A percentile compares a stretch with the other conserved stretches of the same genome.
Conservation (phyloP, 2,888 invertebrate genomes). For the Liodrosophila aerea region DNA sequence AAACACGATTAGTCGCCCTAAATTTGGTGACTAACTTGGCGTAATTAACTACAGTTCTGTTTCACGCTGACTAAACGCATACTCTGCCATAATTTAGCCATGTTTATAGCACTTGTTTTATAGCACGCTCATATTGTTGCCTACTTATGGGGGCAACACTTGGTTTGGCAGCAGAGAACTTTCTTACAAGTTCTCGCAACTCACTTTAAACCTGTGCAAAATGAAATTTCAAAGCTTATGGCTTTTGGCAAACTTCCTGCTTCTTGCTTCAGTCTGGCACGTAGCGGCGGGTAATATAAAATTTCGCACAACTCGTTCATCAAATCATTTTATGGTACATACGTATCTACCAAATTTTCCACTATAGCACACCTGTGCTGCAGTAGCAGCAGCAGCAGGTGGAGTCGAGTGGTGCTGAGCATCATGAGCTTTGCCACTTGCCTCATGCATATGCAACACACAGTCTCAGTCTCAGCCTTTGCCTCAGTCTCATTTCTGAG, state of each 20-base stretch:
- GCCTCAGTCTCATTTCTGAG: slow-evolving; percentile 35
- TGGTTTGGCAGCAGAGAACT: background rate
- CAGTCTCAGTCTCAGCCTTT: too few relatives aligned
- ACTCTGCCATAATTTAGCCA: background rate
- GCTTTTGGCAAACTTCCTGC: slow-evolving; percentile 16
- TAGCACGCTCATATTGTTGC: slow-evolving; percentile 15
- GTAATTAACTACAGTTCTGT: slow-evolving; percentile 9
- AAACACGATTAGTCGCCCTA: slow-evolving; percentile 13
- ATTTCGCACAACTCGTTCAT: slow-evolving; percentile 59
- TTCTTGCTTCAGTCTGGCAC: background rate
- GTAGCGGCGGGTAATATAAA: slow-evolving; percentile 39
- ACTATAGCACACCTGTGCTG: background rate
- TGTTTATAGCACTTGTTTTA: background rate
- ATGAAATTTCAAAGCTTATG: slow-evolving; percentile 43
- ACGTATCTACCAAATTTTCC: slow-evolving; percentile 27
- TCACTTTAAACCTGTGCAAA: slow-evolving; percentile 13
- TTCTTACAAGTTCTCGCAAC: background rate
- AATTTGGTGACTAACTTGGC: slow-evolving; percentile 8
- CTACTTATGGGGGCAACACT: slow-evolving; percentile 18
- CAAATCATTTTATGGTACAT: slow-evolving; percentile 71
- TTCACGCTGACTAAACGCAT: too few relatives aligned
- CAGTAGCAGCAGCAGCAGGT: slow-evolving; percentile 3
- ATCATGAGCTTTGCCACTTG: slow-evolving; percentile 11
- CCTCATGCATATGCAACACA: slow-evolving; percentile 51
- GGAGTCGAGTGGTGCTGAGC: slow-evolving; percentile 3